Conservation (phyloP, 2,113 vertebrate genomes). For the Sarotherodon lohbergeri region DNA sequence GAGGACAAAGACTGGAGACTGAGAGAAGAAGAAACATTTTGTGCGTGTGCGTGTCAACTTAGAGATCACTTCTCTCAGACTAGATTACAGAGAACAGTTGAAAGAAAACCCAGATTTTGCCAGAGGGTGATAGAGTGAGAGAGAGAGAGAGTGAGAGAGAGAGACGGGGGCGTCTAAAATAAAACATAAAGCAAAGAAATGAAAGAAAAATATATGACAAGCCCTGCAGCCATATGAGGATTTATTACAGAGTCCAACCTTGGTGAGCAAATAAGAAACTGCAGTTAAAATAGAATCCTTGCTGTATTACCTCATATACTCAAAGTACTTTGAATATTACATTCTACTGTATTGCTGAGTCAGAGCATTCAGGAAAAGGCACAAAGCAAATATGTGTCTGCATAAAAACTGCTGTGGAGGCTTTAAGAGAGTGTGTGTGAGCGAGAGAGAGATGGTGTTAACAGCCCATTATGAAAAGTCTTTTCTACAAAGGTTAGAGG, state of each 20-base stretch:
- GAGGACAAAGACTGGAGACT: background rate
- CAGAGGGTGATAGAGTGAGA: background rate
- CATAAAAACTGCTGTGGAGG: background rate
- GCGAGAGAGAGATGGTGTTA: background rate
- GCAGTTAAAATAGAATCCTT: slow-evolving; percentile 40
- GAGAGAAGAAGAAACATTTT: background rate
- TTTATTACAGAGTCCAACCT: slow-evolving; percentile 48
- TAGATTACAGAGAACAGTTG: slow-evolving; percentile 19
- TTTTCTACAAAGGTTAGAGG: slow-evolving; percentile 22
- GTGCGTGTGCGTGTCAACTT: background rate
- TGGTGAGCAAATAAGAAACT: slow-evolving; percentile 50
- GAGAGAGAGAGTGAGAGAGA: background rate
- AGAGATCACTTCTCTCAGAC: slow-evolving; percentile 24
- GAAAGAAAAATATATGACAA: slow-evolving; percentile 41
- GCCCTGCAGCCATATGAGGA: slow-evolving; percentile 32
- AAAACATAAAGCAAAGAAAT: slow-evolving; percentile 51
- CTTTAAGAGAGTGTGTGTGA: background rate
- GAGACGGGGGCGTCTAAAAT: slow-evolving; percentile 17
- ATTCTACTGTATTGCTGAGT: slow-evolving; percentile 36
- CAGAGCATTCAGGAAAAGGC: background rate
- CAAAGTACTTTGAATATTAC: slow-evolving; percentile 52
- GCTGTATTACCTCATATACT: slow-evolving; percentile 40
- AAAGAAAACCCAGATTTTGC: slow-evolving; percentile 23
- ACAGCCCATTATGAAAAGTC: slow-evolving; percentile 5
- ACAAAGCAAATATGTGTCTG: slow-evolving; percentile 32